phyloP scores from a whole-genome alignment of 2,113 vertebrate species.

The Climacteris rufus region DNA sequence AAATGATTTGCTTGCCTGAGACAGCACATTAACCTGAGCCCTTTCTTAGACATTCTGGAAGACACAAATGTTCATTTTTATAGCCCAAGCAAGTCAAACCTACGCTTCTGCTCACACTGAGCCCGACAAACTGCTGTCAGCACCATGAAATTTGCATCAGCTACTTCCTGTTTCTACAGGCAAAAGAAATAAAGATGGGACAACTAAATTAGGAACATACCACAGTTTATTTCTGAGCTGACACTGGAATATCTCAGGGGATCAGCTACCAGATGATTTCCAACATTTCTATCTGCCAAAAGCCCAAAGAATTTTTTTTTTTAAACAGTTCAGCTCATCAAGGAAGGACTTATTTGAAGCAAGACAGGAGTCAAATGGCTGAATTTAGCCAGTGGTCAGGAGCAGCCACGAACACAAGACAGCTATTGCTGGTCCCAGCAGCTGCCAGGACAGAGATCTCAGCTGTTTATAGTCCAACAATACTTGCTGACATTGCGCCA shows the following conservation, averaged over 20 bases:
- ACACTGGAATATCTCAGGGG: slow-evolving; percentile 36
- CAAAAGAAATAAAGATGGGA: slow-evolving; percentile 16
- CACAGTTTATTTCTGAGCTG: slow-evolving; percentile 41
- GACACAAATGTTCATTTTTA: not conserved
- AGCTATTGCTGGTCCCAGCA: not conserved
- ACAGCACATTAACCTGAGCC: not conserved
- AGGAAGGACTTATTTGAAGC: not conserved
- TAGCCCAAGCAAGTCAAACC: not conserved
- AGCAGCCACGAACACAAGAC: not conserved
- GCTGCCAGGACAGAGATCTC: slow-evolving; percentile 42
- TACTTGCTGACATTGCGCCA: not conserved
- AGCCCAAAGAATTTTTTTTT: not conserved
- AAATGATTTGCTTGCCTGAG: not conserved
- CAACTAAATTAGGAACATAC: slow-evolving; percentile 51
- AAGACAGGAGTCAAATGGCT: not conserved
- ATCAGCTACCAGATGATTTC: slow-evolving; percentile 19
- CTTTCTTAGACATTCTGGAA: not conserved
- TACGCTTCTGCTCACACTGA: not conserved
- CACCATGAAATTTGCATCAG: not conserved
- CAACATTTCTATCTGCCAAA: not conserved
- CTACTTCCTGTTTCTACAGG: slow-evolving; percentile 39
- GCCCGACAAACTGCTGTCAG: not conserved
- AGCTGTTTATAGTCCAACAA: slow-evolving; percentile 7
- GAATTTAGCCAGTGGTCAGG: not conserved
- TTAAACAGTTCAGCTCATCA: not conserved